Percentiles rank a stretch among this genome's conserved stretches.
phyloP scores from a whole-genome alignment of 2,113 vertebrate genomes.

The Oreochromis tanganicae region DNA sequence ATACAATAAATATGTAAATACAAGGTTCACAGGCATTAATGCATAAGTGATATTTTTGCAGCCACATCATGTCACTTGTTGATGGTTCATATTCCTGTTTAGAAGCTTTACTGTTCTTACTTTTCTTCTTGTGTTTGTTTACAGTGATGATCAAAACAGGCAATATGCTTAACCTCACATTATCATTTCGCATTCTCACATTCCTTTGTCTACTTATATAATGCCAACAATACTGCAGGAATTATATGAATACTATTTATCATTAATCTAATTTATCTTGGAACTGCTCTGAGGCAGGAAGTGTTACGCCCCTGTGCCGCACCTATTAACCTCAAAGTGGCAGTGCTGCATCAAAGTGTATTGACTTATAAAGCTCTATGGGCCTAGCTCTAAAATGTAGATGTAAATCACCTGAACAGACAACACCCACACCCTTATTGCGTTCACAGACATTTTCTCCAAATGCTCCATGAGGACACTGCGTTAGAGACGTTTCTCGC shows the following conservation, averaged over 20 bases:
- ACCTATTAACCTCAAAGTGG: not conserved
- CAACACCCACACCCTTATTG: not conserved
- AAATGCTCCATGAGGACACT: not conserved
- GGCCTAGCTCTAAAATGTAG: not conserved
- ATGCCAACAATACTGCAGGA: not conserved
- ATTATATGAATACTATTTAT: not conserved
- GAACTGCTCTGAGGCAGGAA: not conserved
- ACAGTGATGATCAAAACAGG: not conserved
- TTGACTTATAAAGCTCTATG: not conserved
- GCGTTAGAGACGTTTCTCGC: not conserved
- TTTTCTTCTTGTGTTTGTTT: not conserved
- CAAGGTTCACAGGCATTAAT: not conserved
- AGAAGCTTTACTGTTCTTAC: not conserved
- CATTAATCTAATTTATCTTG: not conserved
- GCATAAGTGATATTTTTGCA: not conserved
- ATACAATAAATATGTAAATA: not conserved
- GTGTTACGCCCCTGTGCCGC: not conserved
- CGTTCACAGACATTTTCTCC: not conserved
- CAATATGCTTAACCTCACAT: not conserved
- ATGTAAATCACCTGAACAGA: conserved; percentile 21
- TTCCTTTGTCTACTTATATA: not conserved
- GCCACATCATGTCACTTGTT: not conserved
- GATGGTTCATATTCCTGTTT: not conserved
- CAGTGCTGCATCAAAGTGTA: not conserved
- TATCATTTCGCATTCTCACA: not conserved